phyloP scores from a whole-genome alignment of 2,797 vertebrate genomes.

The Pseudochirops corinnae region DNA sequence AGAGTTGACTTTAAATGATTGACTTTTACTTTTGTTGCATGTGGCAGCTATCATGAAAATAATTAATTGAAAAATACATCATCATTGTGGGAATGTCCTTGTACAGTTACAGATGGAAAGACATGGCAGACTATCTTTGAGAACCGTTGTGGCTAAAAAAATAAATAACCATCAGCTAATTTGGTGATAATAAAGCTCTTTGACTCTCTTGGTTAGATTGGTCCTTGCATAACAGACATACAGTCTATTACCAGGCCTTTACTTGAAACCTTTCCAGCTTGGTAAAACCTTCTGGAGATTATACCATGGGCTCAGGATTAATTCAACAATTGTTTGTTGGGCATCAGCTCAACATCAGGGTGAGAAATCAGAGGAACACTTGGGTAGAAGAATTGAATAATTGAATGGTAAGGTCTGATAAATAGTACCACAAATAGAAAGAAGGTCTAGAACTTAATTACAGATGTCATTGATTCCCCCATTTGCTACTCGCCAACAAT shows the following conservation, averaged over 20 bases:
- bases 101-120: background rate
- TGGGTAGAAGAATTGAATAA: conserved; percentile 30
- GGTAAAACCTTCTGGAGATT: background rate
- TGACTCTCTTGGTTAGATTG: background rate
- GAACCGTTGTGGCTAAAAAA: background rate
- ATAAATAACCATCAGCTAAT: background rate
- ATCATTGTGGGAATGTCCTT: background rate
- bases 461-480: conserved; percentile 70
- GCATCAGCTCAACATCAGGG: background rate
- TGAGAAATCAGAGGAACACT: background rate
- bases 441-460: conserved; percentile 64
- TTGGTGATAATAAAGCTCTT: background rate
- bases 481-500: conserved; percentile 57
- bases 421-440: conserved; percentile 58
- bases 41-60: conserved; percentile 59
- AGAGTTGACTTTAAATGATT: background rate
- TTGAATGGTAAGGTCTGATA: conserved; percentile 68
- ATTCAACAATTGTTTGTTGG: background rate
- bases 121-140: background rate
- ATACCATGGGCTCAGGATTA: background rate
- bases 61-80: conserved; percentile 56
- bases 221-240: background rate
- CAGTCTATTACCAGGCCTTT: background rate
- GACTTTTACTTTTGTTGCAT: background rate
- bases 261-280: background rate